A percentile compares a stretch with the other conserved stretches of the same genome.
Conservation (phyloP, 2,797 vertebrate species). For the Enteromius fasciolatus region DNA sequence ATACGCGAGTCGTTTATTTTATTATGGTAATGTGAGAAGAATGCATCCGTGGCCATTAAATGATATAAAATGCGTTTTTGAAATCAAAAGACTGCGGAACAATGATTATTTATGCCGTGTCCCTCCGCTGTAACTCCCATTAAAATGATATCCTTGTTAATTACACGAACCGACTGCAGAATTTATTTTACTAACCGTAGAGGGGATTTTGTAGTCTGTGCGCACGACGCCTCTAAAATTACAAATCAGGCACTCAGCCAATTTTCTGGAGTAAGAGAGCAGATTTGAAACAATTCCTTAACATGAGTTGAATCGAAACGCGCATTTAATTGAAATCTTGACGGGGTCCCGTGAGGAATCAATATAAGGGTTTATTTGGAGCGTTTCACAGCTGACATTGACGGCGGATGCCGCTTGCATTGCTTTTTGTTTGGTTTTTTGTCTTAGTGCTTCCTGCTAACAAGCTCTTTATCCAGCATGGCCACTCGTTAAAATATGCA, state of each 20-base stretch:
- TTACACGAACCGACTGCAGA: conserved; percentile 51
- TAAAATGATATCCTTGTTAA: conserved; percentile 49
- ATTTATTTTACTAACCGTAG: conserved; percentile 43
- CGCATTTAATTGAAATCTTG: conserved; percentile 50
- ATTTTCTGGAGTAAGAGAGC: conserved; percentile 35
- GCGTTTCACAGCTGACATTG: conserved; percentile 13
- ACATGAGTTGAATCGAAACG: conserved; percentile 48
- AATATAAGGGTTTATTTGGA: conserved; percentile 46
- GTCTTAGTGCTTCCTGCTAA: not conserved
- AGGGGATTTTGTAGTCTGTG: conserved; percentile 42
- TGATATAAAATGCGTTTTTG: conserved; percentile 47
- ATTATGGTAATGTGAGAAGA: conserved; percentile 36
- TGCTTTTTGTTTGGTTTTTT: not conserved
- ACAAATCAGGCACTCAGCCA: conserved; percentile 20
- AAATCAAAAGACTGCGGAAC: conserved; percentile 35
- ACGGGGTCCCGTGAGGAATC: conserved; percentile 44
- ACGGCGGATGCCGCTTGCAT: conserved; percentile 29
- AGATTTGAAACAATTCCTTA: conserved; percentile 54
- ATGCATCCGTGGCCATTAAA: conserved; percentile 46
- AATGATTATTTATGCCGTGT: conserved; percentile 48
- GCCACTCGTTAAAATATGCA: not conserved
- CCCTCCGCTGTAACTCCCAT: conserved; percentile 23
- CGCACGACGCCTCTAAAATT: conserved; percentile 48
- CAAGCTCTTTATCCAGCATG: conserved; percentile 32
- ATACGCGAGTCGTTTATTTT: conserved; percentile 40